Conservation (phyloP, 2,888 invertebrate genomes). For the Dryomyza anilis region DNA sequence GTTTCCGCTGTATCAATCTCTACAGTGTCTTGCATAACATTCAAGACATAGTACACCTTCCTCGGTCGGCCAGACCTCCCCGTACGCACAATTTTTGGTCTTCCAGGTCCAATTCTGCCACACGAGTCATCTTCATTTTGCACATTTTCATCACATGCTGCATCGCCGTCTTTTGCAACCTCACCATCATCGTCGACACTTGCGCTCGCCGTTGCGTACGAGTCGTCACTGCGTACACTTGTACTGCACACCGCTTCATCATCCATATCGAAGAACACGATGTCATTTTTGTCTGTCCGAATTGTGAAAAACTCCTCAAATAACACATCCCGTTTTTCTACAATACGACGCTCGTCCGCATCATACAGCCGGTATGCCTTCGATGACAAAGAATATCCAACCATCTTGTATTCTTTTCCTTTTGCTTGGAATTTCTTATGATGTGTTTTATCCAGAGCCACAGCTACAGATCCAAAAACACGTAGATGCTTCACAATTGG, state of each 20-base stretch:
- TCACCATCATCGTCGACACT: no score
- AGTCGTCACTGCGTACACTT: no score
- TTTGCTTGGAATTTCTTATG: constrained; percentile 28
- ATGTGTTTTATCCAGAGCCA: constrained; percentile 28
- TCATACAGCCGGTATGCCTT: constrained; percentile 22
- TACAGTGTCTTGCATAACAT: not conserved
- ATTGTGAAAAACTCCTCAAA: no score
- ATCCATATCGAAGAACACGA: no score
- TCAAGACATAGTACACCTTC: not conserved
- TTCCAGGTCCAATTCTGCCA: not conserved
- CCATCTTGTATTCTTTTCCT: constrained; percentile 20
- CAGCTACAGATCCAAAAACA: constrained; percentile 30
- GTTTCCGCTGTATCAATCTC: not conserved
- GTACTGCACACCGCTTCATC: no score
- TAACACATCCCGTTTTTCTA: no score
- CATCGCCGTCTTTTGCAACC: not conserved
- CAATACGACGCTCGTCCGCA: no score
- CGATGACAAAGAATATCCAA: constrained; percentile 6
- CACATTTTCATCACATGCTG: no score
- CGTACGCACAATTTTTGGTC: not conserved
- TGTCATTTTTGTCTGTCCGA: no score
- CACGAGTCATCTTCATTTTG: no score
- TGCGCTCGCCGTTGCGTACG: no score
- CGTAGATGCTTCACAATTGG: constrained; percentile 30
- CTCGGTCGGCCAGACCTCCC: not conserved